These are phyloP conservation scores for Esox lucius DNA, from an alignment of 2,797 vertebrate species.

Conservation along the genomic window DNA sequence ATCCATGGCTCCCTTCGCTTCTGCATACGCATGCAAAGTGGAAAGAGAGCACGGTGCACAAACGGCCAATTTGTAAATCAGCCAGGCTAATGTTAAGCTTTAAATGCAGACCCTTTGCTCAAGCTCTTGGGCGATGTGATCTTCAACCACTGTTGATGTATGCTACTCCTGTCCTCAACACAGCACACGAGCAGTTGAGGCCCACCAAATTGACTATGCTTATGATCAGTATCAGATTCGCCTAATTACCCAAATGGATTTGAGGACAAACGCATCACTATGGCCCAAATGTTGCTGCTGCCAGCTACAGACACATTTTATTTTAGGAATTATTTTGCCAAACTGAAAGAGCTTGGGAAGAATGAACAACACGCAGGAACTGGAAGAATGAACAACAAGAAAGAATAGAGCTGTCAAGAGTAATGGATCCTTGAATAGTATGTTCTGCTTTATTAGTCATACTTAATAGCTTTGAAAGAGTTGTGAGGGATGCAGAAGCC, in stretches of 20 bases:
- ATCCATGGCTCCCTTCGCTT: no score
- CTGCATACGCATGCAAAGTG: conserved; percentile 21
- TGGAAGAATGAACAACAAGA: conserved; percentile 24
- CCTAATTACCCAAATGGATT: conserved; percentile 14
- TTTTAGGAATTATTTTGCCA: conserved; percentile 8
- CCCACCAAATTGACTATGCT: background rate
- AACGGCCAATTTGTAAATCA: conserved; percentile 10
- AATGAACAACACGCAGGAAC: conserved; percentile 1
- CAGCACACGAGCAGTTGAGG: background rate
- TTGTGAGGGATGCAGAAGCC: conserved; percentile 31
- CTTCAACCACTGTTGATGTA: background rate
- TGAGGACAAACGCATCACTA: background rate
- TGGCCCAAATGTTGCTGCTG: background rate
- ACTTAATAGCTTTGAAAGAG: conserved; percentile 48
- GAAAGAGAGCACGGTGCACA: background rate
- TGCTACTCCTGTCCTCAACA: background rate
- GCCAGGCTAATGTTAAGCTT: conserved; percentile 11
- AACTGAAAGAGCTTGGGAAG: conserved; percentile 2
- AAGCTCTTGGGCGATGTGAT: background rate
- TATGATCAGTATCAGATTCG: background rate
- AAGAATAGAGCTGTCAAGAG: conserved; percentile 54
- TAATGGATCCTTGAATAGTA: conserved; percentile 45
- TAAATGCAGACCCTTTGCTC: conserved; percentile 6
- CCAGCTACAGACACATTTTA: background rate
- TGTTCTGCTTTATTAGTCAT: conserved; percentile 61